A percentile compares a stretch with the other conserved stretches of the same genome.
phyloP scores from a whole-genome alignment of 2,797 vertebrate genomes.

The Merluccius polli region DNA sequence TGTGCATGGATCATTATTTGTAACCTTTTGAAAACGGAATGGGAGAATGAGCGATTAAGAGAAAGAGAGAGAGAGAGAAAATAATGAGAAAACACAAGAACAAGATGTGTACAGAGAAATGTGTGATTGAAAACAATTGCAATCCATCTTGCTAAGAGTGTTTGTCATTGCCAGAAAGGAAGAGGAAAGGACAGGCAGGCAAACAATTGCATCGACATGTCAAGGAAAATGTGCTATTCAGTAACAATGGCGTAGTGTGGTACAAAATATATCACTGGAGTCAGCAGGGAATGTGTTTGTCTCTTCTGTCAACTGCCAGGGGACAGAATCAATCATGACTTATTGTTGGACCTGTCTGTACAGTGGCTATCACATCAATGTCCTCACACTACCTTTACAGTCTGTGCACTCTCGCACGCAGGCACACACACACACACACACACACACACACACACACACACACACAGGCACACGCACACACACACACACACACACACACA shows the following conservation, averaged over 20 bases:
- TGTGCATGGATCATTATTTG: neutral
- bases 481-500: neutral
- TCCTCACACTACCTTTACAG: slow-evolving; percentile 53
- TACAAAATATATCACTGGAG: slow-evolving; percentile 57
- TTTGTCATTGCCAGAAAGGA: slow-evolving; percentile 53
- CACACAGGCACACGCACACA: neutral
- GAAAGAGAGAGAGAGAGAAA: slow-evolving; percentile 25
- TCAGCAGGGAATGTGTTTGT: slow-evolving; percentile 58
- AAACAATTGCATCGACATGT: slow-evolving; percentile 54
- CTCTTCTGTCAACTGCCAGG: slow-evolving; percentile 56
- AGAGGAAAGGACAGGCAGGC: slow-evolving; percentile 32
- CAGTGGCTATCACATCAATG: slow-evolving; percentile 55
- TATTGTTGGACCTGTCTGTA: slow-evolving; percentile 64
- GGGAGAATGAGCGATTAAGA: slow-evolving; percentile 31
- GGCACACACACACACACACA: slow-evolving; percentile 8
- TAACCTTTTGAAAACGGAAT: neutral
- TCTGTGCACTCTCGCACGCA: slow-evolving; percentile 38
- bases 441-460: neutral
- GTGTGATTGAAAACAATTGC: slow-evolving; percentile 54
- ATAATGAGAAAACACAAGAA: slow-evolving; percentile 26
- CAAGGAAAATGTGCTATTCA: slow-evolving; percentile 67
- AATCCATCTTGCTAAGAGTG: slow-evolving; percentile 56
- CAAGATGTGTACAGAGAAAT: slow-evolving; percentile 31
- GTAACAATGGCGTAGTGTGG: slow-evolving; percentile 58
- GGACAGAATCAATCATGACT: slow-evolving; percentile 69